phyloP scores from a whole-genome alignment of 2,113 vertebrate species.

The Motacilla alba region DNA sequence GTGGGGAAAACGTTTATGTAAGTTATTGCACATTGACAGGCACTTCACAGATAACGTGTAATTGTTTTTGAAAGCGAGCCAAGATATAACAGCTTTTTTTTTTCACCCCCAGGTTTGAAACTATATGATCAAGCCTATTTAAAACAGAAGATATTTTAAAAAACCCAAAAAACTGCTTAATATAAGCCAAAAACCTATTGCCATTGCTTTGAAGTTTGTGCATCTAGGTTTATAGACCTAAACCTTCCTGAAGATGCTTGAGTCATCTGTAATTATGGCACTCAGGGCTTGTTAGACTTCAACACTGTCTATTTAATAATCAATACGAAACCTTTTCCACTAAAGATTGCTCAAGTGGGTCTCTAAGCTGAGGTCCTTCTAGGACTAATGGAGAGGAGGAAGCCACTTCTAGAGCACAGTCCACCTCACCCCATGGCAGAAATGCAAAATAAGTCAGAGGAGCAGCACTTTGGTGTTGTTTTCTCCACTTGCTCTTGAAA shows the following conservation, averaged over 20 bases:
- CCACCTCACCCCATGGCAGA: not conserved
- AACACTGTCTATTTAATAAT: not conserved
- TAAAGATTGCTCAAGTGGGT: not conserved
- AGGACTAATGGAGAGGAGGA: not conserved
- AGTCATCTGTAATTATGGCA: not conserved
- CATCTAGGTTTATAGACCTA: not conserved
- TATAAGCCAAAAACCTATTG: not conserved
- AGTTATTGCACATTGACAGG: not conserved
- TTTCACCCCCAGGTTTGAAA: not conserved
- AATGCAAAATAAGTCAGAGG: not conserved
- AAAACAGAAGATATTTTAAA: not conserved
- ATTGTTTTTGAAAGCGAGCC: not conserved
- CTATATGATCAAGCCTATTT: not conserved
- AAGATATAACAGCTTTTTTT: not conserved
- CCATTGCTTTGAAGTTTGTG: not conserved
- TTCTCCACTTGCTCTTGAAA: not conserved
- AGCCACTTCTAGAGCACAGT: not conserved
- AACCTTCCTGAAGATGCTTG: not conserved
- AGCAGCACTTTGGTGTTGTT: not conserved
- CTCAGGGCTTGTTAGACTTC: rapidly evolving
- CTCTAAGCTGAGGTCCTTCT: not conserved
- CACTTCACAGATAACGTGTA: not conserved
- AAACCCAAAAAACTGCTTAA: not conserved
- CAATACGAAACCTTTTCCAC: not conserved
- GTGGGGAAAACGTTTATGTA: not conserved